Evolutionary conservation across 2,797 vertebrate genomes (phyloP).

Genomic region (Novumbra hubbsi): DNA sequence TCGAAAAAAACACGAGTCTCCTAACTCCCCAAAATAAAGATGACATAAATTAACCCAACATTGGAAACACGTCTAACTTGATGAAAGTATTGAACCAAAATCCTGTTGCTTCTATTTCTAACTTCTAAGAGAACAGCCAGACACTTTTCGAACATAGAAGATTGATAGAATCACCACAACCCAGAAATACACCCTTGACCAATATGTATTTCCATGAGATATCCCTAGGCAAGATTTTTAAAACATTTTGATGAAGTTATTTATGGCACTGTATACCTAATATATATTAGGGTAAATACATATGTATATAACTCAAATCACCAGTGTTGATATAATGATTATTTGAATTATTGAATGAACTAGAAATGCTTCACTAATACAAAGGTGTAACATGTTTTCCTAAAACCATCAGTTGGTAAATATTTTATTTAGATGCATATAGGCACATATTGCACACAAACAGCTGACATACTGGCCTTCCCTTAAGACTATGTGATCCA

Average conservation of each 20-base stretch:
- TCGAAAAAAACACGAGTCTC: not conserved
- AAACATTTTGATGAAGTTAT: too few relatives aligned
- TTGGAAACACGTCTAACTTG: not conserved
- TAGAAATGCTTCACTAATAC: too few relatives aligned
- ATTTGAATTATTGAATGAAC: too few relatives aligned
- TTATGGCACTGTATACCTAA: not conserved
- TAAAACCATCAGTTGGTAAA: not conserved
- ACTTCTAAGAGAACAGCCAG: slow-evolving; percentile 3
- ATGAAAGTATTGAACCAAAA: not conserved
- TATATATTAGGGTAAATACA: not conserved
- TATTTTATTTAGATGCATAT: not conserved
- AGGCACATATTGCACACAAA: not conserved
- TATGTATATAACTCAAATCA: too few relatives aligned
- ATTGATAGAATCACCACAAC: not conserved
- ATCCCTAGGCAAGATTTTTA: too few relatives aligned
- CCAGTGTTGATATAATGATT: too few relatives aligned
- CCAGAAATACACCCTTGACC: not conserved
- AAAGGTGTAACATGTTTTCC: not conserved
- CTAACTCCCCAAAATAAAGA: too few relatives aligned
- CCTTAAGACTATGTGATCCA: slow-evolving; percentile 2
- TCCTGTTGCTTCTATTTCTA: not conserved
- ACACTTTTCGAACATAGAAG: slow-evolving; percentile 2
- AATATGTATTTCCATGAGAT: too few relatives aligned
- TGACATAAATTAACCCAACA: not conserved
- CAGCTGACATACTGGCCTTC: not conserved